Evolutionary conservation across 2,797 vertebrate genomes (phyloP).

Genomic region (Chelmon rostratus): DNA sequence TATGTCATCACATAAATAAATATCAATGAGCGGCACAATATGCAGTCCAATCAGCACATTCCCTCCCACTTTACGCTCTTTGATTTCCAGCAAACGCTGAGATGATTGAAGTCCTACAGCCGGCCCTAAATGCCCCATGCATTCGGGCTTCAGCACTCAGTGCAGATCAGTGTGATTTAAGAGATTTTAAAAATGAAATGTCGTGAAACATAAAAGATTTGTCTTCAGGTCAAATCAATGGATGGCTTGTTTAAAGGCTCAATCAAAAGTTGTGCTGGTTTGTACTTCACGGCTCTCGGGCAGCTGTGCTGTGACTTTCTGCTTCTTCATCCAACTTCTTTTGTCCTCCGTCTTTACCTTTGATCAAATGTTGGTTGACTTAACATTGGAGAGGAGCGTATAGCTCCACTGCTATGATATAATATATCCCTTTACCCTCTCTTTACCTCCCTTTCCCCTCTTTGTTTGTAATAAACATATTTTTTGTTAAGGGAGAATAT

Average conservation of each 20-base stretch:
- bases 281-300: background rate
- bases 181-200: constrained; percentile 20
- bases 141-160: constrained; percentile 2
- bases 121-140: background rate
- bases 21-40: constrained; percentile 9
- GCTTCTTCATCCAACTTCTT: background rate
- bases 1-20: constrained; percentile 35
- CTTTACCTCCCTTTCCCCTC: background rate
- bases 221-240: constrained; percentile 17
- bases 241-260: constrained; percentile 23
- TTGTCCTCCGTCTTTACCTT: background rate
- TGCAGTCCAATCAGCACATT: constrained; percentile 40
- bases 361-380: constrained; percentile 7
- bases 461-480: constrained; percentile 10
- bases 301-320: background rate
- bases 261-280: constrained; percentile 22
- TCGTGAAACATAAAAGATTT: constrained; percentile 6
- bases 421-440: background rate
- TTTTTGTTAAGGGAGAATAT: background rate
- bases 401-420: background rate
- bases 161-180: constrained; percentile 3
- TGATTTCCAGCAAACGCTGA: background rate
- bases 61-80: constrained; percentile 12
- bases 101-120: constrained; percentile 31
- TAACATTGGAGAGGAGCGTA: too few relatives aligned